phyloP scores from a whole-genome alignment of 2,113 vertebrate species.

The Scomber scombrus region DNA sequence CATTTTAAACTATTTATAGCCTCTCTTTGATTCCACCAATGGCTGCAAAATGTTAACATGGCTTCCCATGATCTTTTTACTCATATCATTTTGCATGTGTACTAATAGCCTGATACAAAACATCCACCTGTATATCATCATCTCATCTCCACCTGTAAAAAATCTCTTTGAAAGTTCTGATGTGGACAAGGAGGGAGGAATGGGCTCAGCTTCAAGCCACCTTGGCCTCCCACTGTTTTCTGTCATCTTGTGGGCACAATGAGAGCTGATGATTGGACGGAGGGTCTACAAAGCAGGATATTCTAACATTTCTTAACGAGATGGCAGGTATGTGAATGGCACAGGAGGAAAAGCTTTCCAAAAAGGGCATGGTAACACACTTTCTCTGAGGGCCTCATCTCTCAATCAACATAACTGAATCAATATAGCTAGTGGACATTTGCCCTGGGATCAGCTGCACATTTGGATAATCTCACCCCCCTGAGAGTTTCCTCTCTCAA shows the following conservation, averaged over 20 bases:
- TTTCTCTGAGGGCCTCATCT: neutral
- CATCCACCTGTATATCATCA: too few relatives aligned
- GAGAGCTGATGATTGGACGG: slow-evolving; percentile 5
- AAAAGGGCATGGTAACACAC: neutral
- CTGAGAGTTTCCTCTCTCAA: slow-evolving; percentile 7
- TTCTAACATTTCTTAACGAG: neutral
- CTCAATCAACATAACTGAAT: neutral
- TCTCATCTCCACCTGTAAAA: too few relatives aligned
- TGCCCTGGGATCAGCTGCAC: slow-evolving; percentile 26
- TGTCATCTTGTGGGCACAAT: slow-evolving; percentile 14
- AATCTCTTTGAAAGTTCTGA: neutral
- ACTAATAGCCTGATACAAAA: too few relatives aligned
- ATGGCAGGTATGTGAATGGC: neutral
- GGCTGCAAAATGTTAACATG: neutral
- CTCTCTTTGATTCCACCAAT: neutral
- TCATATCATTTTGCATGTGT: too few relatives aligned
- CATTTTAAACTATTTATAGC: neutral
- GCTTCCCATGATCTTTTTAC: too few relatives aligned
- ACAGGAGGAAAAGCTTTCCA: neutral
- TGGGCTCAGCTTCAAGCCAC: neutral
- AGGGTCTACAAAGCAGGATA: slow-evolving; percentile 14
- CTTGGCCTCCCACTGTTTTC: slow-evolving; percentile 8
- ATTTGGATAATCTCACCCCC: slow-evolving; percentile 21
- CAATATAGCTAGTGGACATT: slow-evolving; percentile 15
- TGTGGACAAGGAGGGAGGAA: slow-evolving; percentile 8